Evolutionary conservation across 2,888 invertebrate species (phyloP).

Genomic region (Laspeyria flexula): DNA sequence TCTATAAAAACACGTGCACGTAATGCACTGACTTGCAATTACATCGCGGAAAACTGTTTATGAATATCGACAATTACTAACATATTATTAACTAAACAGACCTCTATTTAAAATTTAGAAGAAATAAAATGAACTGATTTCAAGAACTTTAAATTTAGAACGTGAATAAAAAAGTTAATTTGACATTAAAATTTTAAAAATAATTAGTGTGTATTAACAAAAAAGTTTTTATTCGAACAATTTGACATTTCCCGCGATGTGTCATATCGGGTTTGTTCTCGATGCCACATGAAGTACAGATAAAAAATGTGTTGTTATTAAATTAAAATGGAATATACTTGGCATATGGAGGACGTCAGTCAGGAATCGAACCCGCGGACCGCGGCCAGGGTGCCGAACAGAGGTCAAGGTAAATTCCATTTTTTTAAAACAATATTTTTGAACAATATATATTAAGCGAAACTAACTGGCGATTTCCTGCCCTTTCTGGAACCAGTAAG

Average conservation of each 20-base stretch:
- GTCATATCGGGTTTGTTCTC: slow-evolving; percentile 49
- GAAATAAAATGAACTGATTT: too few species aligned
- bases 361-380: slow-evolving; percentile 63
- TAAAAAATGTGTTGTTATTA: slow-evolving; percentile 29
- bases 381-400: slow-evolving; percentile 52
- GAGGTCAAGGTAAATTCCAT: slow-evolving; percentile 66
- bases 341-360: slow-evolving; percentile 76
- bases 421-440: not conserved
- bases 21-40: slow-evolving; percentile 29
- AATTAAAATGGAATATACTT: slow-evolving; percentile 80
- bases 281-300: slow-evolving; percentile 53
- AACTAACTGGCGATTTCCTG: too few species aligned
- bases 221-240: too few species aligned
- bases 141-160: too few species aligned
- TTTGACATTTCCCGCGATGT: slow-evolving; percentile 48
- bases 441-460: too few species aligned
- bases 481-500: too few species aligned
- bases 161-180: too few species aligned
- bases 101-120: too few species aligned
- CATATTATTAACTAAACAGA: too few species aligned
- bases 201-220: too few species aligned
- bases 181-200: too few species aligned
- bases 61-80: too few species aligned
- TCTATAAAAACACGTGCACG: slow-evolving; percentile 27
- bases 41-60: slow-evolving; percentile 13